A percentile compares a stretch with the other conserved stretches of the same genome.
Evolutionary conservation across 2,888 invertebrate genomes (phyloP).

Genomic region (Adelognathus sp.): DNA sequence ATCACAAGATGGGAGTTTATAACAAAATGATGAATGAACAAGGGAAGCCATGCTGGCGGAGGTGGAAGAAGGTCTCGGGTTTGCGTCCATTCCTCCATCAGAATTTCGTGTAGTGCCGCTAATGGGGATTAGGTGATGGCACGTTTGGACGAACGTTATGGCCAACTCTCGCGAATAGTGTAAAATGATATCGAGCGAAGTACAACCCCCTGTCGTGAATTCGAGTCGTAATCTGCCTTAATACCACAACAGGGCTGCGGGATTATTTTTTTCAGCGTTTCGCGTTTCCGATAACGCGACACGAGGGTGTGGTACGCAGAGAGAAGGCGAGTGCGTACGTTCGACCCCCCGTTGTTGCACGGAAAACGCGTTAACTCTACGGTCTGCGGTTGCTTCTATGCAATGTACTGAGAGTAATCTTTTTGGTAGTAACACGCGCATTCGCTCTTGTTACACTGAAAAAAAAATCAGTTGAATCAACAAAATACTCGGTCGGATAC

Average conservation of each 20-base stretch:
- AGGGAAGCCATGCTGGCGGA: neutral
- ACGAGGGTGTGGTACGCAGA: neutral
- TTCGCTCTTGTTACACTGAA: neutral
- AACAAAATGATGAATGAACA: constrained; percentile 47
- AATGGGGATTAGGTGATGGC: constrained; percentile 68
- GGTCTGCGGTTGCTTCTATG: constrained; percentile 14
- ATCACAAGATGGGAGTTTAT: neutral
- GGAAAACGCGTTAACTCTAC: constrained; percentile 6
- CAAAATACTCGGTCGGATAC: no score
- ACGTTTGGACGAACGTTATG: constrained; percentile 4
- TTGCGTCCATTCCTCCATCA: constrained; percentile 56
- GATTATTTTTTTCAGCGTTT: constrained; percentile 60
- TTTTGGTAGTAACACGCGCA: neutral
- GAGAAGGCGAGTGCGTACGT: no score
- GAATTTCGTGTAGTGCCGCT: constrained; percentile 71
- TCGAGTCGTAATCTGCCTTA: constrained; percentile 56
- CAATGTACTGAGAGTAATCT: neutral
- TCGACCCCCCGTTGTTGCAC: constrained; percentile 14
- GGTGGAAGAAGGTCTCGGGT: constrained; percentile 4
- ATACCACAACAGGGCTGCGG: constrained; percentile 51
- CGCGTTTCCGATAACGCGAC: constrained; percentile 19
- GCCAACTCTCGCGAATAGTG: constrained; percentile 44
- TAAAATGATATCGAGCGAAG: constrained; percentile 69
- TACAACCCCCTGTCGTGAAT: constrained; percentile 39
- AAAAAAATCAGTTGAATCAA: neutral